Conservation (phyloP, 2,113 vertebrate species). For the Microtus montanus region DNA sequence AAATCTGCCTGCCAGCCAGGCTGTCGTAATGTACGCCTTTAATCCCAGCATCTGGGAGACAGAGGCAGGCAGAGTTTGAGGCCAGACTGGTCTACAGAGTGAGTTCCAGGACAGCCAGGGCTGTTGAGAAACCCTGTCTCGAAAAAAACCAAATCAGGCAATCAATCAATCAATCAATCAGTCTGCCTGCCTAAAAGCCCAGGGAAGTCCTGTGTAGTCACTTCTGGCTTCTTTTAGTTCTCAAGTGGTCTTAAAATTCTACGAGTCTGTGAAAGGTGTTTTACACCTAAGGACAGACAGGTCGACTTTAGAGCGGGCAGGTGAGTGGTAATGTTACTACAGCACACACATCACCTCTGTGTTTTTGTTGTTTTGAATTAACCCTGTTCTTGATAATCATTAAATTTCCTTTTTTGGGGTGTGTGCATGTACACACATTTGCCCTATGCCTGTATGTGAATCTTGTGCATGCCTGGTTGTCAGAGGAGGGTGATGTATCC, state of each 20-base stretch:
- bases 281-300: conserved; percentile 25
- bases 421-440: no score
- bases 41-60: no score
- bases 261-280: conserved; percentile 51
- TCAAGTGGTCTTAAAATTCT: conserved; percentile 36
- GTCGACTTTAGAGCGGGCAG: not conserved
- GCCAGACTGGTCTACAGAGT: no score
- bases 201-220: not conserved
- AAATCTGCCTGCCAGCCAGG: conserved; percentile 25
- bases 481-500: not conserved
- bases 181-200: not conserved
- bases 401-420: not conserved
- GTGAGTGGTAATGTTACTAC: not conserved
- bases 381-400: not conserved
- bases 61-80: no score
- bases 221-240: conserved; percentile 36
- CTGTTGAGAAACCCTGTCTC: no score
- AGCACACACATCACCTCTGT: not conserved
- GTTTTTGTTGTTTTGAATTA: conserved; percentile 50
- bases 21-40: no score
- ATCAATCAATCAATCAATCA: conserved; percentile 45
- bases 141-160: no score
- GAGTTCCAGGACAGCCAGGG: no score
- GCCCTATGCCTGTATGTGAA: not conserved
- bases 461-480: not conserved